Base-by-base conservation (phyloP, 1,140 invertebrate species). In the Diabrotica virgifera region DNA sequence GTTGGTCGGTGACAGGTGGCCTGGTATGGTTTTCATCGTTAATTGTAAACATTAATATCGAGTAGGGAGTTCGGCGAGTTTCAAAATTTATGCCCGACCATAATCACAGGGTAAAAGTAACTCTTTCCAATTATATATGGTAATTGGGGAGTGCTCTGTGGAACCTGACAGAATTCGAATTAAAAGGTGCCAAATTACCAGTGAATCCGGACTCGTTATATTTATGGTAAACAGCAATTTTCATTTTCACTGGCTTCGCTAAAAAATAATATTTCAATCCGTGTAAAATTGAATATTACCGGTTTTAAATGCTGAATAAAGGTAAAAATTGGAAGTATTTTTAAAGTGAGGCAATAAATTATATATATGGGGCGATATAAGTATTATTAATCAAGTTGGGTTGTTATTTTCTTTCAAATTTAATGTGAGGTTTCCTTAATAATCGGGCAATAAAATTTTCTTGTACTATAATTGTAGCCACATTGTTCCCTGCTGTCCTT, bases 61-160 rank as follows among this genome's bases (percentile, higher is more conserved):
- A 12, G 36, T 7, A 10, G 3, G n/a, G 11, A 36, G 55, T 13
- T 12, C n/a, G 5, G 11, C 10, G 12, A n/a, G 24, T 40, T 35
- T 35, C 9, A 6, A 57, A 57, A 40, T 40, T 36, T 57, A 36
- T 57, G 36, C 55, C 55, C 40, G 55, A 5, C 36, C 12, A 57
- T 57, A 57, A 57, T 57, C 36, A 57, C 55, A 57, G 36, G 36
- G 55, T 46, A 46, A 24, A 57, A 57, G 36, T 10, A 57, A 57
- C 55, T 57, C 55, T 57, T 57, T 57, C 55, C 55, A 57, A 57
- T 57, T 57, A 57, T 36, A 36, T 57, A 57, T 57, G 55, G 55
- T 57, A 36, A 57, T 57, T 57, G 36, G 10, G 24, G 12, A 57
- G 24, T 24, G 35, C 37, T 57, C 35, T 24, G 24, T 36, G 36